Conservation (phyloP, 2,888 invertebrate species). For the Cerastis rubricosa region DNA sequence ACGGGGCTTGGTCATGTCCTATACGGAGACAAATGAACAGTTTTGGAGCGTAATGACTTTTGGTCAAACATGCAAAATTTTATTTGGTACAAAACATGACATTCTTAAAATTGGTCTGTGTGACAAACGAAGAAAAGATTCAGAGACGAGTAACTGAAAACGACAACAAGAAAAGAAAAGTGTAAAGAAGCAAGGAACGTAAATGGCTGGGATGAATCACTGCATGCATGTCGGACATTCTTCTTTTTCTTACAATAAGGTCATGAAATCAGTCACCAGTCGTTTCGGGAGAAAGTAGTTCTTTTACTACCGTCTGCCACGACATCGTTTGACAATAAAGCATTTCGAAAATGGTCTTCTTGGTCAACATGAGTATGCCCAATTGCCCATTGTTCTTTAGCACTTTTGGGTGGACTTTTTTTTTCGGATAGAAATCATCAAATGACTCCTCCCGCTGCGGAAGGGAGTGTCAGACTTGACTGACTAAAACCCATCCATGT, state of each 20-base stretch:
- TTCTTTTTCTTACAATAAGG: conserved; percentile 24
- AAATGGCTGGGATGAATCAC: conserved; percentile 31
- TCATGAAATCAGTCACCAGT: conserved; percentile 1
- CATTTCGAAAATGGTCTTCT: background rate
- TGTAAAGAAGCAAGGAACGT: conserved; percentile 4
- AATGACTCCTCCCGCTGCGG: too few species aligned
- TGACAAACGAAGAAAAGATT: conserved; percentile 23
- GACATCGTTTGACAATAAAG: background rate
- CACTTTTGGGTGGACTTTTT: background rate
- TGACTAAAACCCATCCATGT: too few species aligned
- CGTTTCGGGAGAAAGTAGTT: background rate
- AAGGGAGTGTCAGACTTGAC: too few species aligned
- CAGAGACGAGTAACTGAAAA: conserved; percentile 8
- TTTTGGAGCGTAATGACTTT: conserved; percentile 40
- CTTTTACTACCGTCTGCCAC: too few species aligned
- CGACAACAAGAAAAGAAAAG: conserved; percentile 19
- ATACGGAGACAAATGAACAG: conserved; percentile 55
- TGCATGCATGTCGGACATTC: background rate
- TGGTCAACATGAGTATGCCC: too few species aligned
- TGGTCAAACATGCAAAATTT: conserved; percentile 29
- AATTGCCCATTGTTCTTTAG: background rate
- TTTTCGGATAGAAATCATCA: too few species aligned
- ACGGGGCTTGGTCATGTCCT: conserved; percentile 68
- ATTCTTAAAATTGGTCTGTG: conserved; percentile 8
- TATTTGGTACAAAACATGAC: conserved; percentile 9